Evolutionary conservation across 2,113 vertebrate species (phyloP), one percentile per base, ranked within the genome.

Genomic region (Chaetops frenatus): DNA sequence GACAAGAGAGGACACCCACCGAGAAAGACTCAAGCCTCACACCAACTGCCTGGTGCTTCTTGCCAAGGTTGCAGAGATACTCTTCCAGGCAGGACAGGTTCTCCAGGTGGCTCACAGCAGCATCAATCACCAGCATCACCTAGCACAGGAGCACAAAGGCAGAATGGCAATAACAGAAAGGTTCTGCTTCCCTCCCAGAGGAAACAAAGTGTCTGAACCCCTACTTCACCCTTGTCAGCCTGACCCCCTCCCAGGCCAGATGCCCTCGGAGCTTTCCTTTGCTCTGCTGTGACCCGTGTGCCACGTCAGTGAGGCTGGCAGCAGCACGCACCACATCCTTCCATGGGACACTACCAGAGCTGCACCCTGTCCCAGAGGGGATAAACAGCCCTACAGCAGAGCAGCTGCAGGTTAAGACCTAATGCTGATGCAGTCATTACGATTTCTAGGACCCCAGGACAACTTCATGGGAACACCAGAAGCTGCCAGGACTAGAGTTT

Each of bases 61-160:
- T 98, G 83, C 99, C 99, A 6, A 99, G 97, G 95, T 98, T 97
- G 53, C 98, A 97, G 81, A 99, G 98, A 94, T 99, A 99, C 42
- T 99, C 99, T 70, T 99, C 98, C 97, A 99, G 95, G 17, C 98
- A 97, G 60, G 98, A 98, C 82, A 99, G 97, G 96, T 99, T 98
- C 54, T 99, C 99, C 92, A 99, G 96, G 64, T 99, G 98, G 96
- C 96, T 99, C 92, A 99, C 99, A 4, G 99, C 99, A 7, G 99
- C 98, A 48, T 99, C 99, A 1, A 99, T 99, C 94, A 99, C 99
- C 22, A 99, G 96, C 99, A 99, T 99, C 82, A 99, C 99, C 99
- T 99, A 54, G 64, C 1, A 90, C 35, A 88, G 78, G 44, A 79
- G 21, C 73, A 86, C 11, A 60, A 79, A 76, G 17, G 64, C 18